Conservation (phyloP, 2,113 vertebrate genomes). For the Apodemus speciosus region DNA sequence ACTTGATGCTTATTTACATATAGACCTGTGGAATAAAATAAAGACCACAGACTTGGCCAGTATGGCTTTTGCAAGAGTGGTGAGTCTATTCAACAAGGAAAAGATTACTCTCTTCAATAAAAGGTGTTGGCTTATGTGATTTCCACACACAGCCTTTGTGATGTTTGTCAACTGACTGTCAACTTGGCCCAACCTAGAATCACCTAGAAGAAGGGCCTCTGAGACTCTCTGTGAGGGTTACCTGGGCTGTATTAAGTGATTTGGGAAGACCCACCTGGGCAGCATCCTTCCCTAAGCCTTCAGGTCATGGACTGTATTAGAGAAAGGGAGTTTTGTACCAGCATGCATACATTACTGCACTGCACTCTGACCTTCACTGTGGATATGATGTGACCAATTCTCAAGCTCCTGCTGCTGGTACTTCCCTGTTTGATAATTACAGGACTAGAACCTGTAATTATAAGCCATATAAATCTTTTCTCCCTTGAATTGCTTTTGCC, state of each 20-base stretch:
- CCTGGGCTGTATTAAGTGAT: neutral
- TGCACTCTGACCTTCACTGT: too few relatives aligned
- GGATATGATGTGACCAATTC: neutral
- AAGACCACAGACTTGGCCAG: neutral
- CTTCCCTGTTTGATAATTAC: neutral
- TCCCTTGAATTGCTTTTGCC: neutral
- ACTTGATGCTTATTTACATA: neutral
- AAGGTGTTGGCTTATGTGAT: neutral
- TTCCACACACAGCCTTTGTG: neutral
- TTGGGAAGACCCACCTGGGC: neutral
- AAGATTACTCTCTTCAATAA: neutral
- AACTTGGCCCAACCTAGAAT: neutral
- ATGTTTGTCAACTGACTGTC: too few relatives aligned
- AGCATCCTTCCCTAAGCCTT: neutral
- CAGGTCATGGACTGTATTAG: neutral
- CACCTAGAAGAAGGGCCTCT: neutral
- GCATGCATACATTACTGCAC: neutral
- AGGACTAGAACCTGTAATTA: neutral
- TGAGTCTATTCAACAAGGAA: neutral
- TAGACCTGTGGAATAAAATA: neutral
- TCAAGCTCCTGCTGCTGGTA: neutral
- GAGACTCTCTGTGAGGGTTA: neutral
- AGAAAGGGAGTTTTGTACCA: neutral
- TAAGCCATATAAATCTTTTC: neutral
- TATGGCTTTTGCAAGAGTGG: neutral